phyloP scores from a whole-genome alignment of 2,113 vertebrate genomes.

The Leptobrachium leishanense region DNA sequence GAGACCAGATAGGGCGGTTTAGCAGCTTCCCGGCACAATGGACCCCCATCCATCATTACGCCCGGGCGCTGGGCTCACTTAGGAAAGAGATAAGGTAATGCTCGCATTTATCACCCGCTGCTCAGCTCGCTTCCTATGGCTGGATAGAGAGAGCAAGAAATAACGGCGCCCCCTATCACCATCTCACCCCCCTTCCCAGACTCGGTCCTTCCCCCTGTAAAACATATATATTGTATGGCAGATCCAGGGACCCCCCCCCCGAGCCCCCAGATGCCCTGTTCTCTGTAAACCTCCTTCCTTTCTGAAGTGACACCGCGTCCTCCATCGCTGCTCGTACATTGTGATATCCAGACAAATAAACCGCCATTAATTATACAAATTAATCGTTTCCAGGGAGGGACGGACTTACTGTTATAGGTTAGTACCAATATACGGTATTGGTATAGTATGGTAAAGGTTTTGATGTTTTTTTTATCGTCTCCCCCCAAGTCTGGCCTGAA shows the following conservation, averaged over 20 bases:
- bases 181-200: constrained; percentile 63
- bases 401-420: too few species aligned
- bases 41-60: constrained; percentile 74
- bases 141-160: constrained; percentile 52
- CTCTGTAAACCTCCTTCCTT: too few species aligned
- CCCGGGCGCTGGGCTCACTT: constrained; percentile 70
- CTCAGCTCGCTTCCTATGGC: constrained; percentile 59
- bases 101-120: constrained; percentile 70
- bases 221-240: neutral
- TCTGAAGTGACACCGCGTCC: neutral
- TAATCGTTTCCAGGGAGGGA: too few species aligned
- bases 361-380: too few species aligned
- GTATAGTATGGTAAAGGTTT: too few species aligned
- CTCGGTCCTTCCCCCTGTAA: constrained; percentile 12
- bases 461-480: too few species aligned
- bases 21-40: constrained; percentile 73
- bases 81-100: constrained; percentile 73
- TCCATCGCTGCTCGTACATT: neutral
- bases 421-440: too few species aligned
- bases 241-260: neutral
- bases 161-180: constrained; percentile 53
- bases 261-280: neutral
- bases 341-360: neutral
- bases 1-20: constrained; percentile 78
- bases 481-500: too few species aligned